Evolutionary conservation across 2,797 vertebrate genomes (phyloP).

Genomic region (Cirrhinus molitorella): DNA sequence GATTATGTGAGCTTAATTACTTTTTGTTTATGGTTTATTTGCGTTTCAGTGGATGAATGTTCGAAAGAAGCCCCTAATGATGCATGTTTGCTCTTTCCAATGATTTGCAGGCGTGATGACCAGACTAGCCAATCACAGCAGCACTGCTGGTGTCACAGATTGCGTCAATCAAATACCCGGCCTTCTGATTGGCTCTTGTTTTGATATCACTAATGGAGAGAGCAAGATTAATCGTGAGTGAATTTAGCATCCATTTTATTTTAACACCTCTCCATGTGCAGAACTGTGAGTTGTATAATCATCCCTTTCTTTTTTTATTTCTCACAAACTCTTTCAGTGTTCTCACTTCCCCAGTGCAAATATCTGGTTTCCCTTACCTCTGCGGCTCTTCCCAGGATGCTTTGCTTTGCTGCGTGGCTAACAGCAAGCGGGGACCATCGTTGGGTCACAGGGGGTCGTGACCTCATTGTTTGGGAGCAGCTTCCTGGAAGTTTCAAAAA

Average conservation of each 20-base stretch:
- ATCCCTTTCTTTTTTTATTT: slow-evolving; percentile 29
- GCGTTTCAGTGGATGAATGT: slow-evolving; percentile 8
- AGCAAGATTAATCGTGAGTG: slow-evolving; percentile 81
- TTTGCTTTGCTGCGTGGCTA: slow-evolving; percentile 80
- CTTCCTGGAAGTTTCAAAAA: slow-evolving; percentile 76
- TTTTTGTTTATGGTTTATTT: slow-evolving; percentile 10
- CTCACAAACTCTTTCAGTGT: slow-evolving; percentile 70
- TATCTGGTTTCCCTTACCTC: slow-evolving; percentile 81
- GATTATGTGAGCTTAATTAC: slow-evolving; percentile 24
- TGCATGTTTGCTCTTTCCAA: slow-evolving; percentile 17
- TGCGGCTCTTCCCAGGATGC: slow-evolving; percentile 75
- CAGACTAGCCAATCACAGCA: slow-evolving; percentile 85
- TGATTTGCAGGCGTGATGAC: slow-evolving; percentile 74
- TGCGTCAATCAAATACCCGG: slow-evolving; percentile 81
- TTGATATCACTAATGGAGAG: slow-evolving; percentile 82
- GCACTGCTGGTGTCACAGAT: slow-evolving; percentile 81
- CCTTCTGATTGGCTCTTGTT: slow-evolving; percentile 82
- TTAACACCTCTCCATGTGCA: slow-evolving; percentile 5
- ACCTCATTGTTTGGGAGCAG: slow-evolving; percentile 83
- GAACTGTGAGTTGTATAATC: slow-evolving; percentile 10
- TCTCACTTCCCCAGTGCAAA: slow-evolving; percentile 77
- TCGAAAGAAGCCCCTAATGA: not conserved
- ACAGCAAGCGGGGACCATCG: slow-evolving; percentile 83
- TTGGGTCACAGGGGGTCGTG: slow-evolving; percentile 81
- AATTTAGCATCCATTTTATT: slow-evolving; percentile 11